Evolutionary conservation across 1,140 invertebrate species (phyloP).

Genomic region (Araneus ventricosus): DNA sequence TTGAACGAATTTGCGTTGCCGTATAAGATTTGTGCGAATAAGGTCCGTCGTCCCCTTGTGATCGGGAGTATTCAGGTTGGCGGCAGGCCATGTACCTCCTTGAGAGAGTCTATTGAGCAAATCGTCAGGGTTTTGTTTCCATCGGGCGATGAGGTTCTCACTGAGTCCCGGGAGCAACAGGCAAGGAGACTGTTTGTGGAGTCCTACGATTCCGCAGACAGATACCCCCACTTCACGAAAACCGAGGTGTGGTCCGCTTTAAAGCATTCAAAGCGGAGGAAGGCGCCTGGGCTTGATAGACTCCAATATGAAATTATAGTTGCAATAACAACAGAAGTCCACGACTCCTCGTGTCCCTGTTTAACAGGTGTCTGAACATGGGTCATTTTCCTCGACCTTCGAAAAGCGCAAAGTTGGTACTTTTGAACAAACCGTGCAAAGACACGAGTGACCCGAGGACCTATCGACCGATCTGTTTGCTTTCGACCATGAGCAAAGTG

Average conservation of each 20-base stretch:
- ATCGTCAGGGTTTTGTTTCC: too few relatives aligned
- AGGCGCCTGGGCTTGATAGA: neutral
- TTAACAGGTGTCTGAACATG: neutral
- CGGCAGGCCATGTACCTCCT: too few relatives aligned
- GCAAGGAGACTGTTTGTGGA: too few relatives aligned
- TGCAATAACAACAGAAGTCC: neutral
- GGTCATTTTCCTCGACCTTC: constrained; percentile 63
- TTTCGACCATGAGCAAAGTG: constrained; percentile 44
- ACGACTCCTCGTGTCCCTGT: neutral
- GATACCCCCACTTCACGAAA: too few relatives aligned
- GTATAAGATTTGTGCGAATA: too few relatives aligned
- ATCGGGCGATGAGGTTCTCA: too few relatives aligned
- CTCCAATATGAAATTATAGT: neutral
- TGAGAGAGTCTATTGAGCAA: too few relatives aligned
- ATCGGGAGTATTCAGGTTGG: too few relatives aligned
- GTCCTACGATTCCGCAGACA: too few relatives aligned
- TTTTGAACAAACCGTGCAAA: constrained; percentile 77
- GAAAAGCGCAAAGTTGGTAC: constrained; percentile 76
- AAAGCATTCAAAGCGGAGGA: neutral
- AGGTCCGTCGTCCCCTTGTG: too few relatives aligned
- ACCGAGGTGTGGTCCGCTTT: neutral
- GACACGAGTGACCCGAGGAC: constrained; percentile 43
- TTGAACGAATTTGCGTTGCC: too few relatives aligned
- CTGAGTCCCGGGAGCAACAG: too few relatives aligned
- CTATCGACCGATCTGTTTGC: constrained; percentile 77